Percentiles rank a stretch among this genome's conserved stretches.
Evolutionary conservation across 2,113 vertebrate genomes (phyloP).

Genomic region (Ailurus styani): DNA sequence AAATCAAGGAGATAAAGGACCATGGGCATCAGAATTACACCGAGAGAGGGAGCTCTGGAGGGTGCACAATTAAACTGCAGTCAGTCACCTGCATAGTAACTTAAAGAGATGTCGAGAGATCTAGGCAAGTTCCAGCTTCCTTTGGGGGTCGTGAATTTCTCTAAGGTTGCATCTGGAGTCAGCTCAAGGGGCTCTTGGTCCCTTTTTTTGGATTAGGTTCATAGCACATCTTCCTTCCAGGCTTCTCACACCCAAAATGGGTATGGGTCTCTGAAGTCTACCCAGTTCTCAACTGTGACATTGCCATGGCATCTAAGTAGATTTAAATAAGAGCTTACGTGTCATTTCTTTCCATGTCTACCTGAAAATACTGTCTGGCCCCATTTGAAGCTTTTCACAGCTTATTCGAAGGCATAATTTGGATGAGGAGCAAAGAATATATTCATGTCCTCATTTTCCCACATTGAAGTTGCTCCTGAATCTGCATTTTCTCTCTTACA

Average conservation of each 20-base stretch:
- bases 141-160: background rate
- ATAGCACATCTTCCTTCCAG: background rate
- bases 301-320: background rate
- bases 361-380: background rate
- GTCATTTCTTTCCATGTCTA: background rate
- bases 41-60: background rate
- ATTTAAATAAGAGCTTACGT: background rate
- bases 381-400: background rate
- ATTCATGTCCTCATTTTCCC: constrained; percentile 69
- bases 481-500: background rate
- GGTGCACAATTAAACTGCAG: background rate
- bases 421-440: constrained; percentile 44
- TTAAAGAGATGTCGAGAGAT: background rate
- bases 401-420: constrained; percentile 39
- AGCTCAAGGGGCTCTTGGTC: background rate
- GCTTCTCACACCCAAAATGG: background rate
- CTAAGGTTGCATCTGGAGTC: background rate
- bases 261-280: background rate
- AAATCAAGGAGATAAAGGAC: background rate
- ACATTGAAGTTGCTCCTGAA: constrained; percentile 61
- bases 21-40: background rate
- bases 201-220: background rate
- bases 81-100: background rate
- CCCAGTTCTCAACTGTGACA: background rate
- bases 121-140: background rate